Base-by-base conservation (phyloP, 2,888 invertebrate genomes). In the Pimpla rufipes region DNA sequence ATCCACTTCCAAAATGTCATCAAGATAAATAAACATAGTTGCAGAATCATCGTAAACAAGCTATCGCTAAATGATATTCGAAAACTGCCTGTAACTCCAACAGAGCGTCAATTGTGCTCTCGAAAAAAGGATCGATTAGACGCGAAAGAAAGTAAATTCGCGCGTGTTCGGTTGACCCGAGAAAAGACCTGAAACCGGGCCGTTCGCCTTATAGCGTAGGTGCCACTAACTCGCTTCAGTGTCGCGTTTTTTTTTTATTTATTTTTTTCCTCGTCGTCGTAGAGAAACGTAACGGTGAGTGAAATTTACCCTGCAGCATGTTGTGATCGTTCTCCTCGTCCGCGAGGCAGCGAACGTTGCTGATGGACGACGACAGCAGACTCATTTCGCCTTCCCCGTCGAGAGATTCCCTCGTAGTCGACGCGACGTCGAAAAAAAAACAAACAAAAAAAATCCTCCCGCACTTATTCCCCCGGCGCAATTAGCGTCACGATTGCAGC, bases 301-400 rank as follows among this genome's bases (percentile, higher is more conserved):
- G 74, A 87, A 85, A 88, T 90, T 93, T 92, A 93, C 93, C 93
- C 91, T 93, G 93, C 29, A 93, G 92, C 93, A 93, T 93, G 87
- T 92, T 92, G 89, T 92, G 90, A 83, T 93, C 92, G 83, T 90
- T 89, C 83, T 93, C 92, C 84, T 93, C 93, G 86, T 93, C 93
- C 82, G 91, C 90, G 81, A 92, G 91, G 84, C 90, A 91, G 81
- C 90, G 90, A 62, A 92, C 90, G 83, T 86, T 88, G 88, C 88
- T 89, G 85, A 90, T 89, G 76, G 91, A 89, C 67, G 93, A 91
- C 78, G 92, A 90, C 73, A 92, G 88, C 74, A 92, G 89, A 86
- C 92, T 92, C 93, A 93, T 93, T 84, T 81, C 84, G 50, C 52
- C 73, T 37, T 18, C 62, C 47, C 10, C 74, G 18, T 29, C n/a